Percentiles rank a stretch among this genome's conserved stretches.
phyloP scores from a whole-genome alignment of 2,888 invertebrate genomes.

The Heliconius erato region DNA sequence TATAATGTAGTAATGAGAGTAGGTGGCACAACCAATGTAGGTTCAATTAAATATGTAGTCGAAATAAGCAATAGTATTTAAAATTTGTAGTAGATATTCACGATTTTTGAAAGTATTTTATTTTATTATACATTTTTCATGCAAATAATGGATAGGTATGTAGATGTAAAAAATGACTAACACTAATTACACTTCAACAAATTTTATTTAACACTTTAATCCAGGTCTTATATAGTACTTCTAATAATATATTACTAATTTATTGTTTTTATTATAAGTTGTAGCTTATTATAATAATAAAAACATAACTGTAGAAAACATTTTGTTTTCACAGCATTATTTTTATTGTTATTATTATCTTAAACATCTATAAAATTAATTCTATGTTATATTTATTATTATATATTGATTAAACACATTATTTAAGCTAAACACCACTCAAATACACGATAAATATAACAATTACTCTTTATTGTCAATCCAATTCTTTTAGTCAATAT shows the following conservation, averaged over 20 bases:
- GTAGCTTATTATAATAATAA: not conserved
- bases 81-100: too few species aligned
- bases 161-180: conserved; percentile 20
- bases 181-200: conserved; percentile 40
- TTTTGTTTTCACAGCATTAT: conserved; percentile 5
- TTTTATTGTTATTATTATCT: conserved; percentile 6
- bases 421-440: conserved; percentile 15
- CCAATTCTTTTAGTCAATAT: not conserved
- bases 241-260: conserved; percentile 6
- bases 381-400: conserved; percentile 11
- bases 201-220: conserved; percentile 44
- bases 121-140: too few species aligned
- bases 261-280: not conserved
- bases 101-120: too few species aligned
- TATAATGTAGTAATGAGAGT: not conserved
- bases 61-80: too few species aligned
- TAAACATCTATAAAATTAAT: conserved; percentile 1
- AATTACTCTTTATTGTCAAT: conserved; percentile 18
- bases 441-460: conserved; percentile 1
- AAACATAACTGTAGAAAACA: not conserved
- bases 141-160: not conserved
- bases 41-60: not conserved
- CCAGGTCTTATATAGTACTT: conserved; percentile 32
- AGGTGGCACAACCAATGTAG: too few species aligned
- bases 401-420: conserved; percentile 17